Evolutionary conservation across 1,140 invertebrate species (phyloP).

Genomic region (Theocolax elegans): DNA sequence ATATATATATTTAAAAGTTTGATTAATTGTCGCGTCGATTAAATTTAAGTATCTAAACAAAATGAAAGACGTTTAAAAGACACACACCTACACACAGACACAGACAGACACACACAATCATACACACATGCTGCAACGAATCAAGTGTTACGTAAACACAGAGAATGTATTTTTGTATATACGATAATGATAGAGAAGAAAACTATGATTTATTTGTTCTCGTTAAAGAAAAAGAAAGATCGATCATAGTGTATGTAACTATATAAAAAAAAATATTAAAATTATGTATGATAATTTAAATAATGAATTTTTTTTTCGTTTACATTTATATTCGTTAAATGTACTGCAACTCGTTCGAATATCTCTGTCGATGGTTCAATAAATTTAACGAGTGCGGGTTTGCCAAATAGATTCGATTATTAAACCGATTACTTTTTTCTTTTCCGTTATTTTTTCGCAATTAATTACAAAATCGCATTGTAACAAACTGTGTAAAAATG

Average conservation of each 20-base stretch:
- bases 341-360: slow-evolving; percentile 24
- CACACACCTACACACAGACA: background rate
- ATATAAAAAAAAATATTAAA: slow-evolving; percentile 26
- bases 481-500: slow-evolving; percentile 34
- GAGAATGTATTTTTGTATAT: slow-evolving; percentile 44
- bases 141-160: slow-evolving; percentile 35
- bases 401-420: no score
- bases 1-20: no score
- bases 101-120: background rate
- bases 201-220: slow-evolving; percentile 34
- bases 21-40: no score
- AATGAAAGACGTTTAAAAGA: no score
- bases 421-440: no score
- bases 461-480: background rate
- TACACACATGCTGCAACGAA: no score
- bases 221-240: slow-evolving; percentile 16
- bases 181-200: no score
- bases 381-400: slow-evolving; percentile 22
- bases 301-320: slow-evolving; percentile 25
- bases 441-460: no score
- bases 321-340: slow-evolving; percentile 41
- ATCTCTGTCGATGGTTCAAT: slow-evolving; percentile 18
- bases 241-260: no score
- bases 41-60: no score
- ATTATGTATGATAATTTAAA: slow-evolving; percentile 37